Base-by-base conservation (phyloP, 2,888 invertebrate species). In the Lordiphosa fenestrarum region DNA sequence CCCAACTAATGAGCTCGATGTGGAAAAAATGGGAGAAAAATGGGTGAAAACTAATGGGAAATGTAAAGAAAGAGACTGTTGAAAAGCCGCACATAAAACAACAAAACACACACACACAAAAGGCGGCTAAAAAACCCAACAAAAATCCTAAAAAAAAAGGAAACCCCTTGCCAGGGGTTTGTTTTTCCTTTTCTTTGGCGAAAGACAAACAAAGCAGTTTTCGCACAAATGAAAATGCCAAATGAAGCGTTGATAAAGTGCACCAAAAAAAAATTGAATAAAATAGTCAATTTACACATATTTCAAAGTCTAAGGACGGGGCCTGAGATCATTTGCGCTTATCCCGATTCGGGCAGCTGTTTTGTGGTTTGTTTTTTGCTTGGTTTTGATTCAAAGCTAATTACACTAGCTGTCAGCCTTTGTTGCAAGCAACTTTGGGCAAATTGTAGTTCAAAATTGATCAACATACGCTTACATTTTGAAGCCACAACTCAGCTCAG, bases 161-260 rank as follows among this genome's bases (percentile, higher is more conserved):
- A 56, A 71, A 70, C 58, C 69, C 69, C 76, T 83, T 76, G 80
- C 83, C 47, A 67, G 68, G 84, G 81, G 81, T 83, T 81, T 80
- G 77, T 80, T 81, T 71, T 84, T 69, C 59, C 63, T 62, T 64
- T 67, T 73, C 70, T 69, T 78, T 75, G 67, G 62, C 56, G 19
- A 19, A 65, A 66, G 61, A 52, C 70, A 78, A 77, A 81, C 68
- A 66, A 76, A 62, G 62, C 13, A 49, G 60, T 59, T 59, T 61
- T 53, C 51, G 41, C 40, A 56, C 57, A 38, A 69, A 60, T 58
- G 50, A 35, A 55, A 62, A 64, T 55, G 69, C 54, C 77, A 76
- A 77, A 77, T 80, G 69, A 73, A 77, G 67, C 74, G 66, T 74
- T 64, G 50, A 65, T 65, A 64, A 71, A 71, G 53, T 55, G 53